phyloP scores from a whole-genome alignment of 2,797 vertebrate genomes.

The Triplophysa bombifrons region DNA sequence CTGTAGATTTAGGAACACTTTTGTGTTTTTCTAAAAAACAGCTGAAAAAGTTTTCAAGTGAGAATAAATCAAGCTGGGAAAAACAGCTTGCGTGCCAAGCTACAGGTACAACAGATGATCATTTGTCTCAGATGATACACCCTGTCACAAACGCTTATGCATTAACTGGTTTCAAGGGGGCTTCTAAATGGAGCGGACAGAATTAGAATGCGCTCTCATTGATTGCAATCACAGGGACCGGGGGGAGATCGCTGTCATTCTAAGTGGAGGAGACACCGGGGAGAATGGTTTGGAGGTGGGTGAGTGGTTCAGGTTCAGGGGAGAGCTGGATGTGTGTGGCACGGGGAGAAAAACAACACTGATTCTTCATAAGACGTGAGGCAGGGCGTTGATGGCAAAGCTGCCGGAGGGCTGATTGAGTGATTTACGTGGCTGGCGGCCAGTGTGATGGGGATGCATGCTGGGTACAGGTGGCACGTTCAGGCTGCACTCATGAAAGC shows the following conservation, averaged over 20 bases:
- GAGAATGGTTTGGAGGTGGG: constrained; percentile 40
- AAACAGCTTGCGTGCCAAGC: constrained; percentile 10
- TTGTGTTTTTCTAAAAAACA: background rate
- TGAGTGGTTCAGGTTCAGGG: background rate
- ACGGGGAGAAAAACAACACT: constrained; percentile 55
- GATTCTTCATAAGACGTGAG: constrained; percentile 60
- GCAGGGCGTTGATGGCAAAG: constrained; percentile 53
- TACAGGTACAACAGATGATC: constrained; percentile 49
- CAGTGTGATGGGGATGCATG: constrained; percentile 50
- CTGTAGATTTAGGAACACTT: too few relatives aligned
- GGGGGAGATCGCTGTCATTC: constrained; percentile 44
- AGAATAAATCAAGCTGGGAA: background rate
- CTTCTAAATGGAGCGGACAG: constrained; percentile 54
- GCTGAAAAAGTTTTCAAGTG: background rate
- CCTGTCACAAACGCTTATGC: constrained; percentile 60
- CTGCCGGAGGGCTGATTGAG: constrained; percentile 56
- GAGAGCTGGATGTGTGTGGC: constrained; percentile 40
- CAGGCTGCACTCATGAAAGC: constrained; percentile 25
- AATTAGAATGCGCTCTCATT: constrained; percentile 61
- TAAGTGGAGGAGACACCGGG: constrained; percentile 52
- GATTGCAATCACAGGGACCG: constrained; percentile 66
- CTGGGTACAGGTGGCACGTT: constrained; percentile 54
- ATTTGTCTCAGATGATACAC: constrained; percentile 53
- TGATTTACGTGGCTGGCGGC: constrained; percentile 61
- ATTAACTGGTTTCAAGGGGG: constrained; percentile 56